Evolutionary conservation across 2,888 invertebrate genomes (phyloP).

Genomic region (Sinopyrophorus schimmeli): DNA sequence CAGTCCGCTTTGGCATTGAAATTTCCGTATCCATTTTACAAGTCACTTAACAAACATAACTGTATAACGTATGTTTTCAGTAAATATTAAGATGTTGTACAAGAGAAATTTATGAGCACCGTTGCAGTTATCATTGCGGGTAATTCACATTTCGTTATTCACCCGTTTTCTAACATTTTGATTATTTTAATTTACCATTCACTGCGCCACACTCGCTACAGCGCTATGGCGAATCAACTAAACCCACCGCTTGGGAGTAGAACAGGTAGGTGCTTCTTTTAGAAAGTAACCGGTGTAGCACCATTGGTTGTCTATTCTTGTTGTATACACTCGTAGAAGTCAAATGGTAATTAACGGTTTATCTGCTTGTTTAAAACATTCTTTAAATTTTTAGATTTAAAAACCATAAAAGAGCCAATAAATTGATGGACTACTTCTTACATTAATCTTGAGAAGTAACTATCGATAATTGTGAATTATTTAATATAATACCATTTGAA

Average conservation of each 20-base stretch:
- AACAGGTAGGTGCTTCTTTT: slow-evolving; percentile 29
- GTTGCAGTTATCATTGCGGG: slow-evolving; percentile 2
- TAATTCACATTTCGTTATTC: slow-evolving; percentile 7
- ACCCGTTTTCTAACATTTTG: slow-evolving; percentile 27
- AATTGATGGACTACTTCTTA: too few relatives aligned
- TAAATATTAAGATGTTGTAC: background rate
- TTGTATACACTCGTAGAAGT: slow-evolving; percentile 2
- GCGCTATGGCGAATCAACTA: slow-evolving; percentile 39
- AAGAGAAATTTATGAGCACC: background rate
- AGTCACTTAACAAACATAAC: slow-evolving; percentile 7
- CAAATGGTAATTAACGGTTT: too few relatives aligned
- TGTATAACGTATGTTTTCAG: slow-evolving; percentile 1
- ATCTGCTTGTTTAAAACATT: too few relatives aligned
- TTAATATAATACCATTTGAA: too few relatives aligned
- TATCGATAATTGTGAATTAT: too few relatives aligned
- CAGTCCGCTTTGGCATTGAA: slow-evolving; percentile 22
- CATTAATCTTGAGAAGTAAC: too few relatives aligned
- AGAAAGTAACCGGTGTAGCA: slow-evolving; percentile 25
- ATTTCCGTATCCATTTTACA: slow-evolving; percentile 15
- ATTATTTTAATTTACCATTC: slow-evolving; percentile 5
- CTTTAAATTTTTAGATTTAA: too few relatives aligned
- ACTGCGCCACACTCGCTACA: slow-evolving; percentile 36
- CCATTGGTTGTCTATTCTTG: slow-evolving; percentile 17
- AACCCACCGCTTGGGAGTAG: slow-evolving; percentile 15
- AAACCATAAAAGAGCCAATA: too few relatives aligned